These are phyloP conservation scores for Lichenostomus cassidix DNA, from an alignment of 2,113 vertebrate species.

Conservation along the genomic window DNA sequence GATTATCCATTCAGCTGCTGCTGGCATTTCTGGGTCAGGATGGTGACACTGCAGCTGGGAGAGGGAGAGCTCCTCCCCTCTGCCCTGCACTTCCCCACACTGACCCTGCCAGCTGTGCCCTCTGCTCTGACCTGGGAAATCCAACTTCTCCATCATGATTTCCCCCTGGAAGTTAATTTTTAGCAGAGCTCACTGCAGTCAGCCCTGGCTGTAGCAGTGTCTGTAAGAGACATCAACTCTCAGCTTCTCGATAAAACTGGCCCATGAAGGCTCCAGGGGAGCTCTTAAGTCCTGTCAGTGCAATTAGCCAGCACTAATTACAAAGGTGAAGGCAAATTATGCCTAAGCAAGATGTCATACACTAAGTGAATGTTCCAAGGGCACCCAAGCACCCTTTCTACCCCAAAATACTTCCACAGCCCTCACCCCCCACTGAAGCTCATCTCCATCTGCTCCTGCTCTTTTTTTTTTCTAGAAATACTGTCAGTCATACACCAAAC, in stretches of 20 bases:
- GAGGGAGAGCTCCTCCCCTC: not conserved
- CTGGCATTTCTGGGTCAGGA: not conserved
- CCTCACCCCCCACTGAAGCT: not conserved
- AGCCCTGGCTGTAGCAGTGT: not conserved
- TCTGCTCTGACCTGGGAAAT: not conserved
- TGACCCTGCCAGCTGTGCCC: rapidly evolving
- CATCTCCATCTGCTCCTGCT: not conserved
- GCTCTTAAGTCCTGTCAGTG: rapidly evolving
- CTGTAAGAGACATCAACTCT: not conserved
- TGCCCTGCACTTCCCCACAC: not conserved
- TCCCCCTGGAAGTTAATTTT: not conserved
- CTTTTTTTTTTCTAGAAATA: not conserved
- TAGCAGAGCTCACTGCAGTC: not conserved
- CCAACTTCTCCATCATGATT: rapidly evolving
- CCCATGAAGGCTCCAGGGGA: not conserved
- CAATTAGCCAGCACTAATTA: not conserved
- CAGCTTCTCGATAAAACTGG: not conserved
- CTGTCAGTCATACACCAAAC: not conserved
- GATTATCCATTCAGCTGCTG: rapidly evolving
- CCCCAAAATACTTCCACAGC: not conserved
- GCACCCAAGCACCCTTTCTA: not conserved
- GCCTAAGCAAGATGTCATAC: not conserved
- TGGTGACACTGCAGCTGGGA: not conserved
- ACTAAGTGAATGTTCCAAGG: not conserved
- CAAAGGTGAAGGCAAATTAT: not conserved